Conservation (phyloP, 2,797 vertebrate species). For the Sylvia borin region DNA sequence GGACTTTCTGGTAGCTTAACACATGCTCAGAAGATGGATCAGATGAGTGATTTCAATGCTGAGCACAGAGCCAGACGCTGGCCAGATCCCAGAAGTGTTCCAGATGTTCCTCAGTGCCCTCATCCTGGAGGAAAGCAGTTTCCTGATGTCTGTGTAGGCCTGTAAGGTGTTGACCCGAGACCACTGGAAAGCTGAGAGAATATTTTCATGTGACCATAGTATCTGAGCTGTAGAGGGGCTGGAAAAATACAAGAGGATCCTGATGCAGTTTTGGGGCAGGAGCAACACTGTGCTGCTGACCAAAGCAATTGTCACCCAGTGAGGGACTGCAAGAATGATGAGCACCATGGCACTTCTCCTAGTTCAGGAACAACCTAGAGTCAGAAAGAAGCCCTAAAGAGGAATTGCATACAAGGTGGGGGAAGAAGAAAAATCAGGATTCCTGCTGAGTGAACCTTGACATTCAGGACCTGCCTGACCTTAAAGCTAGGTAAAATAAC, state of each 20-base stretch:
- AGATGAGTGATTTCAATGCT: neutral
- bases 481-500: neutral
- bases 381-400: neutral
- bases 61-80: neutral
- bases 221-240: neutral
- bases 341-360: neutral
- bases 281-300: neutral
- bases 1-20: neutral
- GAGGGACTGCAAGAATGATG: neutral
- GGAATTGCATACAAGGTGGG: neutral
- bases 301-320: neutral
- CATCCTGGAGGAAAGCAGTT: accelerated
- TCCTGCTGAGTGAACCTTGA: neutral
- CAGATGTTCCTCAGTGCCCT: too few relatives aligned
- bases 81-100: neutral
- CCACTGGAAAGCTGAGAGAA: neutral
- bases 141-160: neutral
- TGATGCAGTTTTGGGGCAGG: neutral
- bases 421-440: neutral
- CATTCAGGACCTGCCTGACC: neutral
- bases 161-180: neutral
- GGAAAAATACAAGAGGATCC: neutral
- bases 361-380: neutral
- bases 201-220: neutral
- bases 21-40: neutral